Evolutionary conservation across 2,113 vertebrate genomes (phyloP), one percentile per base, ranked within the genome.

Genomic region (Tragelaphus strepsiceros): DNA sequence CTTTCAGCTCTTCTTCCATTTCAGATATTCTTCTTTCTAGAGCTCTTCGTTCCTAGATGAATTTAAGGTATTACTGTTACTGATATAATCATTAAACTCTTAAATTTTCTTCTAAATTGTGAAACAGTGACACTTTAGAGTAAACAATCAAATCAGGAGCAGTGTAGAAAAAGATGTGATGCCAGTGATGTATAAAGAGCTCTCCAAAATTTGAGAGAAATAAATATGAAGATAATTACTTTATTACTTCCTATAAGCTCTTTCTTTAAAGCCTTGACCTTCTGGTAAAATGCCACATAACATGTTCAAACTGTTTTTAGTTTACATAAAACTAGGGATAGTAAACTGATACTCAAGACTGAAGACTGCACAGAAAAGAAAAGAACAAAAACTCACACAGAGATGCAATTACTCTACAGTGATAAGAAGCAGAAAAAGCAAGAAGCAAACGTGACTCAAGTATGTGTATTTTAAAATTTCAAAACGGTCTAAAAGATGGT

Each of bases 1-100:
- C 99, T 99, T 99, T 99, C 92, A 99, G 99, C 98, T 99, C 99
- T 98, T 99, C 99, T 99, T 99, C 99, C 99, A 99, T 99, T 99
- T 99, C 99, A 99, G 99, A 99, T 98, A 99, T 99, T 99, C 99
- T 99, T 99, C 99, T 99, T 99, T 99, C 99, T 99, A 99, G 99
- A 93, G 99, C 99, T 99, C 99, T 99, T 99, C 99, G 99, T 99
- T 99, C 99, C 99, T 99, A 99, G 88, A 98, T 91, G 88, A 92
- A 97, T 94, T 96, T 85, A 98, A 97, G 96, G 90, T 35, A 97
- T 3, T 43, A 32, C 51, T 78, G 97, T 99, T 99, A 99, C 96
- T 77, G 49, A 89, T 49, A 93, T 93, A 96, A 92, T 43, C 51
- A 77, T 89, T 51, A 92, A 26, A 93, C 78, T 74, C 2, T 16